These are phyloP conservation scores for Dromius quadrimaculatus DNA, from an alignment of 2,888 invertebrate genomes.

Conservation along the genomic window DNA sequence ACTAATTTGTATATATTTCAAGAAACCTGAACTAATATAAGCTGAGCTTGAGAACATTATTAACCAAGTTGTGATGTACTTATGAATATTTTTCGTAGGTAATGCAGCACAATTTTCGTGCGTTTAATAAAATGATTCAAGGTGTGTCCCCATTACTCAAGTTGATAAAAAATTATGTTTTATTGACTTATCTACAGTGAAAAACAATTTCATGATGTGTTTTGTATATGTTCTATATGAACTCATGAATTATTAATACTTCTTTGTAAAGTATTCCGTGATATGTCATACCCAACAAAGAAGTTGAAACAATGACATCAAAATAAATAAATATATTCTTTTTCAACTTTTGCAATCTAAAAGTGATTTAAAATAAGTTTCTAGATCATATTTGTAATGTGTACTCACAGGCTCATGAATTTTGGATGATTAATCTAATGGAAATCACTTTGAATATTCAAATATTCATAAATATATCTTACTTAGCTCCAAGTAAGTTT, in stretches of 20 bases:
- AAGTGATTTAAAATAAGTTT: not conserved
- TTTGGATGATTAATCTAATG: constrained; percentile 7
- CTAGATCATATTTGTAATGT: not conserved
- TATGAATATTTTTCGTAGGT: no score
- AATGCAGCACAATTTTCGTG: no score
- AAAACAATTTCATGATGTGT: no score
- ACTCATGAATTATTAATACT: not conserved
- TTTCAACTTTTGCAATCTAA: not conserved
- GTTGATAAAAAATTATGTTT: no score
- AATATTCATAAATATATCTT: not conserved
- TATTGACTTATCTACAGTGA: no score
- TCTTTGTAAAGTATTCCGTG: not conserved
- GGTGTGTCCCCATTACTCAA: no score
- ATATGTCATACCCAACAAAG: not conserved
- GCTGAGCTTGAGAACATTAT: not conserved
- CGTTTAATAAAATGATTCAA: no score
- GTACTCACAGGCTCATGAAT: not conserved
- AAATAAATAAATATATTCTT: not conserved
- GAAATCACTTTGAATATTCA: constrained; percentile 1
- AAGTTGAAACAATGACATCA: not conserved
- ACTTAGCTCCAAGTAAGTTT: not conserved
- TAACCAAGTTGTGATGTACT: no score
- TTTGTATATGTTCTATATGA: no score
- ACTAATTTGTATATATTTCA: constrained; percentile 4
- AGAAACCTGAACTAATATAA: not conserved